Evolutionary conservation across 2,113 vertebrate species (phyloP), one percentile per base, ranked within the genome.

Genomic region (Octodon degus): DNA sequence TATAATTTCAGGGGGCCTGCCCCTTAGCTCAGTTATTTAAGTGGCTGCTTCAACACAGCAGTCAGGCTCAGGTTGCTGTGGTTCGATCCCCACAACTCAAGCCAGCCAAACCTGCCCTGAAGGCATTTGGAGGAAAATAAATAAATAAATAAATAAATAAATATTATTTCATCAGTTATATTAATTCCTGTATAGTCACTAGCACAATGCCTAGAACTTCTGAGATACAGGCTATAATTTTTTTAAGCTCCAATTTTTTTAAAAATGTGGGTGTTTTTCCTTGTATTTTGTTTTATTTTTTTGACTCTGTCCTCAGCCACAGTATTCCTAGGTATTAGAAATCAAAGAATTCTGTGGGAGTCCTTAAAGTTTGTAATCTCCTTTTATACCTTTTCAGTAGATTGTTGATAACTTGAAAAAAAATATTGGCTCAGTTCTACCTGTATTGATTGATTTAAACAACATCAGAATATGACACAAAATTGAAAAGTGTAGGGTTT

Each of bases 401-500:
- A 47, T 90, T 79, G 70, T 17, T 30, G 32, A 5, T 79, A 55
- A 89, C 27, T 32, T 65, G 67, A 76, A 25, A 25, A 43, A 70
- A 70, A 37, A 3, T 17, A 6, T 34, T 77, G 63, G 34, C 76
- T 19, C 32, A 67, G 27, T 22, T 76, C 37, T 70, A 0, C 34
- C 34, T 79, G 53, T 50, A 2, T 7, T 34, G 34, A 53, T 80
- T 50, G n/a, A 63, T 84, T 50, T 0, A n/a, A 43, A 24, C 11
- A 62, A 13, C 74, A 68, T 84, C 43, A 72, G 72, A 88, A 37
- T 79, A 83, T 70, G 85, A 76, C 58, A 7, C n/a, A 43, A 76
- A 81, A 37, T 90, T 86, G 67, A 22, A 40, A 83, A 72, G 43
- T 86, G 67, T 50, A 76, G n/a, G 25, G 65, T 95, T 80, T 89